A percentile compares a stretch with the other conserved stretches of the same genome.
These are phyloP conservation scores for Phainopepla nitens DNA, from an alignment of 2,113 vertebrate genomes.

Conservation along the genomic window DNA sequence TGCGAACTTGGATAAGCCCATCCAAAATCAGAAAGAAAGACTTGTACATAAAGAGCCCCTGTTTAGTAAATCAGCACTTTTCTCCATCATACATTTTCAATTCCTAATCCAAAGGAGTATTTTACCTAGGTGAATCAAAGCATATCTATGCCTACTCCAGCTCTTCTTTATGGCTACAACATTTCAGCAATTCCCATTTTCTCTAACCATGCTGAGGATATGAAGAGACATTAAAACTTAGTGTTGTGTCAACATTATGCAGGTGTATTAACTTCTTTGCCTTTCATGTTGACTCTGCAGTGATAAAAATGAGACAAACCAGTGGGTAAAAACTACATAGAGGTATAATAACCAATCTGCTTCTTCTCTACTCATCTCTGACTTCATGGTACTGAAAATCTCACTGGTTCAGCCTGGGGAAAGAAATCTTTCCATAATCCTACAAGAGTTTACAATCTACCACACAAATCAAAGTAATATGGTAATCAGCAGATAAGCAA, in stretches of 20 bases:
- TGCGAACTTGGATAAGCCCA: background rate
- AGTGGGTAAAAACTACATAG: slow-evolving; percentile 48
- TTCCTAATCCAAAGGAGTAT: background rate
- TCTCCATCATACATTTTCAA: background rate
- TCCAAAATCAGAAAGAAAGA: background rate
- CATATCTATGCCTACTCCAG: background rate
- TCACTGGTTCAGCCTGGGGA: slow-evolving; percentile 51
- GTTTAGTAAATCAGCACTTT: background rate
- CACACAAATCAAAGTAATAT: slow-evolving; percentile 71
- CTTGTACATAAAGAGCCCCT: background rate
- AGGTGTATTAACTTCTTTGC: slow-evolving; percentile 28
- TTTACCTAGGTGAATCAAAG: background rate
- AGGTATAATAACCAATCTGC: slow-evolving; percentile 47
- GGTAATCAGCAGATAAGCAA: slow-evolving; percentile 69
- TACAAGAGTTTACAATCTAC: slow-evolving; percentile 64
- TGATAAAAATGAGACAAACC: slow-evolving; percentile 59
- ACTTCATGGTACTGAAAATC: slow-evolving; percentile 60
- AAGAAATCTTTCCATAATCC: slow-evolving; percentile 65
- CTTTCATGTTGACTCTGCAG: slow-evolving; percentile 50
- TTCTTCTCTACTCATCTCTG: slow-evolving; percentile 44
- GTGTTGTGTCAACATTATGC: background rate
- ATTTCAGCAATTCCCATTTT: slow-evolving; percentile 19
- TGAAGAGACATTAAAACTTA: slow-evolving; percentile 32
- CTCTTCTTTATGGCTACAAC: background rate
- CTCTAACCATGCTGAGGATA: background rate